Evolutionary conservation across 2,888 invertebrate species (phyloP), one percentile per base, ranked within the genome.

Genomic region (Lumbricus terrestris): DNA sequence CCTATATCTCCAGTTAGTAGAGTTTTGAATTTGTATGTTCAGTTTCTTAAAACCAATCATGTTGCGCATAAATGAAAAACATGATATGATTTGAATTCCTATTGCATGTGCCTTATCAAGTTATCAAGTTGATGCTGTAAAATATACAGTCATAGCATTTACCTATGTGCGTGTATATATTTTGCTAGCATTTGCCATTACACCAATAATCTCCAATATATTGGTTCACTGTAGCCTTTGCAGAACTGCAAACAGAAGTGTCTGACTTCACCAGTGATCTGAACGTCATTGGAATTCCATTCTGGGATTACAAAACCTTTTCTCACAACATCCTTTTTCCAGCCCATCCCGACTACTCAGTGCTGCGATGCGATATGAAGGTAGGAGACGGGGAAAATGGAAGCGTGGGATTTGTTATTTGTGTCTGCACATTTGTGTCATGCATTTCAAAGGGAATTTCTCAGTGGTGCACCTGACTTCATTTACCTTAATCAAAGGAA

Each of bases 261-360:
- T 98, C 98, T 91, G 99, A 99, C 95, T 96, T 99, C 94, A 98
- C 98, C 91, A 98, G 98, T 35, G 99, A 99, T 96, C 96, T 99
- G 93, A 98, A 98, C 95, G 97, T 97, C 93, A 97, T 98, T 20
- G 99, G 98, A 20, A 99, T 99, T 93, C 99, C 99, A 11, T 98
- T 98, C 47, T 96, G 99, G 92, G 98, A 98, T 95, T 98, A 98
- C 95, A 97, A 98, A 92, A 98, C 97, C 94, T 99, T 98, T 94
- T 98, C 98, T 82, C 98, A 98, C 97, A 98, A 98, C 95, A 98
- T 99, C 69, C 98, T 99, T 95, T 99, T 99, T 95, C 99, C 99
- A 23, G 89, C 90, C 40, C 90, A 90, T 83, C 89, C 97, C 40
- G 98, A 98, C 95, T 98, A 98, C 95, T 98, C 98, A 0, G 97